Evolutionary conservation across 2,888 invertebrate species (phyloP).

Genomic region (Zonitis immaculata): DNA sequence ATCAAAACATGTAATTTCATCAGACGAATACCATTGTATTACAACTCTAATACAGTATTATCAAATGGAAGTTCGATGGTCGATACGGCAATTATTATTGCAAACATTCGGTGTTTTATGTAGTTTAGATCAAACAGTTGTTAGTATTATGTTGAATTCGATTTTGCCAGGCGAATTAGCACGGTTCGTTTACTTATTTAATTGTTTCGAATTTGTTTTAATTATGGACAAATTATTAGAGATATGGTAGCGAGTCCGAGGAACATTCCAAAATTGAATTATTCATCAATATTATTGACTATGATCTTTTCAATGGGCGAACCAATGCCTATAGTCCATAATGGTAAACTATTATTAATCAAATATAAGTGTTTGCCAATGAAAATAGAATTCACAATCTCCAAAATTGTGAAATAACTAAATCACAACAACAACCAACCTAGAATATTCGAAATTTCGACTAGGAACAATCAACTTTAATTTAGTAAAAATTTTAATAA

Average conservation of each 20-base stretch:
- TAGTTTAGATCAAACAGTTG: slow-evolving; percentile 73
- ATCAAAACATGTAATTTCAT: slow-evolving; percentile 76
- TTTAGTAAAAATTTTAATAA: too few species aligned
- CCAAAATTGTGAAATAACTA: too few species aligned
- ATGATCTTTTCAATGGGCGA: slow-evolving; percentile 91
- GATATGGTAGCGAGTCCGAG: slow-evolving; percentile 76
- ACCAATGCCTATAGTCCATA: slow-evolving; percentile 81
- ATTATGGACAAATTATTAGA: too few species aligned
- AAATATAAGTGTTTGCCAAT: too few species aligned
- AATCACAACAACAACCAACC: too few species aligned
- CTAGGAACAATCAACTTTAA: too few species aligned
- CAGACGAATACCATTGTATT: slow-evolving; percentile 79
- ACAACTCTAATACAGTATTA: slow-evolving; percentile 86
- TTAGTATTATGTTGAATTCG: slow-evolving; percentile 80
- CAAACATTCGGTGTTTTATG: slow-evolving; percentile 87
- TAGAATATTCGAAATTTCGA: too few species aligned
- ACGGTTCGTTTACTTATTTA: slow-evolving; percentile 54
- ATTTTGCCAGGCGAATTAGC: slow-evolving; percentile 88
- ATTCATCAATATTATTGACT: slow-evolving; percentile 77
- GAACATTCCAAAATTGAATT: slow-evolving; percentile 73
- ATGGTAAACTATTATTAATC: too few species aligned
- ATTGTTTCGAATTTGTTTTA: too few species aligned
- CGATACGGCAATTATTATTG: slow-evolving; percentile 73
- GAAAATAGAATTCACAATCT: too few species aligned
- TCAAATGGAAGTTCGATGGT: slow-evolving; percentile 92